Evolutionary conservation across 2,113 vertebrate genomes (phyloP).

Genomic region (Pyrgilauda ruficollis): DNA sequence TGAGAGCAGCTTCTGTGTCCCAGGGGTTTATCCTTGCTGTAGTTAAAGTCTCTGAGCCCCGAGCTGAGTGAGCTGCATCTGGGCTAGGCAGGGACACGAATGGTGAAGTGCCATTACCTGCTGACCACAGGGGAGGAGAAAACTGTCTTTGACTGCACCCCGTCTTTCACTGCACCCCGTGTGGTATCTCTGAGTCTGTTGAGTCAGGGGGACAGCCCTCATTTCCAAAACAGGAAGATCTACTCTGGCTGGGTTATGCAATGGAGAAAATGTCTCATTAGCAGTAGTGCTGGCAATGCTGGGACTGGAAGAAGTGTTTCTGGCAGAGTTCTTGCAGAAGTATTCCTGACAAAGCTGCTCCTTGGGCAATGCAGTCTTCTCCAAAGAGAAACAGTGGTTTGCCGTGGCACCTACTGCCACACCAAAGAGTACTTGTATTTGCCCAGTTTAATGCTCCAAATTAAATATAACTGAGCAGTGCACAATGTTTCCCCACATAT

Average conservation of each 20-base stretch:
- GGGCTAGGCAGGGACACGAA: accelerated
- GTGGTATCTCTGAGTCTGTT: neutral
- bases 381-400: neutral
- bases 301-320: neutral
- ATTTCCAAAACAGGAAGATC: neutral
- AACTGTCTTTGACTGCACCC: neutral
- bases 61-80: accelerated
- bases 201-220: neutral
- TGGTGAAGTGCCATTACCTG: neutral
- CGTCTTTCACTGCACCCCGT: neutral
- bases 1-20: neutral
- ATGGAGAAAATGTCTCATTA: neutral
- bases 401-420: neutral
- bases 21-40: neutral
- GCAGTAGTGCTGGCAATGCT: neutral
- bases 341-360: neutral
- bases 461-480: neutral
- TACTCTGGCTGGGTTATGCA: neutral
- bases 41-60: neutral
- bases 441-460: neutral
- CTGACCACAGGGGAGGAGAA: neutral
- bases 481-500: neutral
- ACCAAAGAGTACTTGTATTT: neutral
- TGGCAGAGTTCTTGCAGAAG: neutral
- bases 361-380: neutral